Evolutionary conservation across 2,113 vertebrate genomes (phyloP), one percentile per base, ranked within the genome.

Genomic region (Spermophilus dauricus): DNA sequence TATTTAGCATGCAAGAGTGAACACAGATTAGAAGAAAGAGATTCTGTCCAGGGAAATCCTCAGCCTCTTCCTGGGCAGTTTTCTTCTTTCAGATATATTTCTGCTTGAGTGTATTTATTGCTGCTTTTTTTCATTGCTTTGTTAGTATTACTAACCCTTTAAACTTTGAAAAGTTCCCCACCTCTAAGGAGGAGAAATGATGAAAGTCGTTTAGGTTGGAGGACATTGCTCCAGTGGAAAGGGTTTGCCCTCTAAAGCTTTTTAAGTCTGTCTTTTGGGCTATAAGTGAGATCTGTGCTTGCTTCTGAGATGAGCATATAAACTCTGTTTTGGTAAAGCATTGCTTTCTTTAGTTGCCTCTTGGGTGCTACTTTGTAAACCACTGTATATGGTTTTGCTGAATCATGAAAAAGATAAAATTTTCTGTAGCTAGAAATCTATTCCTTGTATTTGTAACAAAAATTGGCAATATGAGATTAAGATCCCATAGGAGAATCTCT

Each of bases 1-100:
- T 96, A 87, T 94, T 98, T 98, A 98, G 95, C 97, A 98, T 98
- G 89, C 97, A 97, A 96, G 76, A 53, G 45, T 89, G 78, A 96
- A 34, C 26, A 7, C 0, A 28, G 58, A 85, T 92, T 81, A 67
- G 65, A 91, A 96, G 72, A 92, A 97, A 95, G 61, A 78, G 20
- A 51, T 89, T 28, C 11, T 87, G 37, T 45, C 5, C n/a, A 18
- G 26, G 92, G 22, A 67, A 69, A 65, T 98, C 78, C 91, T 94
- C 95, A 67, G 75, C 34, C 80, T 92, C 39, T 97, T 94, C 86
- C 30, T 86, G 82, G 78, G 42, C 63, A 77, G 39, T n/a, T 39
- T 5, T 9, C 89, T 18, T 65, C 69, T 88, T 82, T 95, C 34
- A 32, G 39, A 89, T 95, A 37, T 85, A 77, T 93, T 93, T 97